Percentiles rank a stretch among this genome's conserved stretches.
Conservation (phyloP, 2,888 invertebrate genomes). For the Lysandra coridon region DNA sequence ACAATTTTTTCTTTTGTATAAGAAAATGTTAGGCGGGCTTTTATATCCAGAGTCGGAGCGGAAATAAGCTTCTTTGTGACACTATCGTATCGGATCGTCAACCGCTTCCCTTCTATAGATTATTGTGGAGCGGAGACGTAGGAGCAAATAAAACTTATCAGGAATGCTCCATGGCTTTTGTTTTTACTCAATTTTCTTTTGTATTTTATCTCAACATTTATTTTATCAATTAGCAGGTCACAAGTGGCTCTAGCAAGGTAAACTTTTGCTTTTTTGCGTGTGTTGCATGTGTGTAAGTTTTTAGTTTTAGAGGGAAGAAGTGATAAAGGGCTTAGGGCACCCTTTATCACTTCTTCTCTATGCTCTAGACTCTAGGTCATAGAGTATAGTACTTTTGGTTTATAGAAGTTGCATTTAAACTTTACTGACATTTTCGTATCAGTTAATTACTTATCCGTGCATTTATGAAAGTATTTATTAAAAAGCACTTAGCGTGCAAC, state of each 20-base stretch:
- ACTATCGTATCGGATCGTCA: constrained; percentile 75
- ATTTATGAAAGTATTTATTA: constrained; percentile 32
- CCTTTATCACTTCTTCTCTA: no score
- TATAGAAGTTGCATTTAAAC: not conserved
- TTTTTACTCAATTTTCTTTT: constrained; percentile 30
- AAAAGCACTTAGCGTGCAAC: constrained; percentile 32
- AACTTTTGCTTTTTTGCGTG: not conserved
- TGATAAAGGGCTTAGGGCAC: no score
- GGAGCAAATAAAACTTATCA: constrained; percentile 74
- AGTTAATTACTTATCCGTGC: constrained; percentile 16
- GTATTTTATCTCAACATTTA: constrained; percentile 5
- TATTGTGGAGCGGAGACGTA: constrained; percentile 71
- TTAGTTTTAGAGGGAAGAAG: not conserved
- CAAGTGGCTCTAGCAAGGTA: not conserved
- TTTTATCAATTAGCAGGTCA: not conserved
- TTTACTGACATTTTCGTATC: not conserved
- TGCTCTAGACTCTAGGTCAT: no score
- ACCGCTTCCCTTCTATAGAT: constrained; percentile 75
- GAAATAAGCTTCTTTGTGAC: constrained; percentile 79
- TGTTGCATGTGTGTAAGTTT: not conserved
- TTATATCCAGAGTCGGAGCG: constrained; percentile 64
- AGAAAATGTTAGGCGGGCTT: constrained; percentile 57
- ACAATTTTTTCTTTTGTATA: constrained; percentile 41
- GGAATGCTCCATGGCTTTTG: constrained; percentile 36
- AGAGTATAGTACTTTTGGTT: no score